These are phyloP conservation scores for Palloptera scutellata DNA, from an alignment of 2,888 invertebrate genomes.

Conservation along the genomic window DNA sequence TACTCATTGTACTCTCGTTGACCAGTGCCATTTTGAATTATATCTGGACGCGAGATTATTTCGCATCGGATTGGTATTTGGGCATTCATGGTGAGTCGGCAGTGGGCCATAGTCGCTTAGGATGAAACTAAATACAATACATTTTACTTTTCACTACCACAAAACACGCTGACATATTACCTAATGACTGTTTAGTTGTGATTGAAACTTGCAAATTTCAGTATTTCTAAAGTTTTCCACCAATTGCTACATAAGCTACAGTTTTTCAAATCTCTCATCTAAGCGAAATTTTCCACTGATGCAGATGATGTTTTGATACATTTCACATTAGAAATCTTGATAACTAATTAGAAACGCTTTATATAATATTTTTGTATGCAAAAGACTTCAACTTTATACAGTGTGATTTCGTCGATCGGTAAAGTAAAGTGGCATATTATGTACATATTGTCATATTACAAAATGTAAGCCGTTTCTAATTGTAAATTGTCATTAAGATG, in stretches of 20 bases:
- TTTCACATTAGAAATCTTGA: not conserved
- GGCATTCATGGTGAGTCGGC: conserved; percentile 74
- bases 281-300: too few relatives aligned
- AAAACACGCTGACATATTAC: not conserved
- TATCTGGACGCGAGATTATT: conserved; percentile 78
- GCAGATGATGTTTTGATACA: too few relatives aligned
- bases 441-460: too few relatives aligned
- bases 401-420: too few relatives aligned
- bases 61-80: conserved; percentile 82
- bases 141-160: too few relatives aligned
- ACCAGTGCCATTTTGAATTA: conserved; percentile 90
- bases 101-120: not conserved
- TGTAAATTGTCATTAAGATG: not conserved
- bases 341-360: too few relatives aligned
- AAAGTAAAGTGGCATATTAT: too few relatives aligned
- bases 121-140: too few relatives aligned
- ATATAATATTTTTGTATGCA: too few relatives aligned
- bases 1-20: conserved; percentile 88
- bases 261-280: too few relatives aligned
- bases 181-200: not conserved
- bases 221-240: not conserved
- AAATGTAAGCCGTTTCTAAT: not conserved
- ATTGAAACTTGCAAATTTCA: too few relatives aligned
- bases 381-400: too few relatives aligned
- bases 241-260: not conserved